Conservation (phyloP, 2,888 invertebrate species). For the Oligia latruncula region DNA sequence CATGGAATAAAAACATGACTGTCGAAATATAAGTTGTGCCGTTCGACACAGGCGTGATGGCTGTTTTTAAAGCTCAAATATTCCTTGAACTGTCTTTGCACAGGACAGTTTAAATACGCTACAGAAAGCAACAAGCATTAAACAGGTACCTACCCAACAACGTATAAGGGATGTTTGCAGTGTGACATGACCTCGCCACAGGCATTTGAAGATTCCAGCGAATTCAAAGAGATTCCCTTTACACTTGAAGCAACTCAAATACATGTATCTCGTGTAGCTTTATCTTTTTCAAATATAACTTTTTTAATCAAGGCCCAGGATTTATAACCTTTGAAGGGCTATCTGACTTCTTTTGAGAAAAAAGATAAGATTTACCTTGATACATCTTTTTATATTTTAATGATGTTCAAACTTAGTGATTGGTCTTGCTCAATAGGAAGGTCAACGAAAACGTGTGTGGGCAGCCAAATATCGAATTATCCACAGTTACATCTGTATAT, state of each 20-base stretch:
- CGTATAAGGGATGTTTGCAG: constrained; percentile 11
- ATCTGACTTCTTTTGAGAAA: neutral
- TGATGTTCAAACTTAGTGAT: neutral
- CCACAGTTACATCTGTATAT: neutral
- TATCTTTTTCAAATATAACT: neutral
- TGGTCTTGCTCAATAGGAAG: neutral
- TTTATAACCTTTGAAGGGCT: neutral
- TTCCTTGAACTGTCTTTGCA: neutral
- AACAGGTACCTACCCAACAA: neutral
- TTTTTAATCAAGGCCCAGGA: neutral
- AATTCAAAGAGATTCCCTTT: constrained; percentile 13
- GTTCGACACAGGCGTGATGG: too few relatives aligned
- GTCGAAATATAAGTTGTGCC: too few relatives aligned
- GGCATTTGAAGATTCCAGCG: neutral
- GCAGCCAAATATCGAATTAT: neutral
- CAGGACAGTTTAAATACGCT: neutral
- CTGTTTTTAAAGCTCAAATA: constrained; percentile 1
- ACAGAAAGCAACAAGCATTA: neutral
- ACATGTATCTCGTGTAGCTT: neutral
- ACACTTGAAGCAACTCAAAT: constrained; percentile 20
- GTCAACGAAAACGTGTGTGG: neutral
- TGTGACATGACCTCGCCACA: neutral
- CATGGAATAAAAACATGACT: too few relatives aligned
- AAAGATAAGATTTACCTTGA: neutral
- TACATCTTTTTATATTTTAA: neutral